A percentile compares a stretch with the other conserved stretches of the same genome.
These are phyloP conservation scores for Gryon sp. DNA, from an alignment of 1,140 invertebrate genomes.

Conservation along the genomic window DNA sequence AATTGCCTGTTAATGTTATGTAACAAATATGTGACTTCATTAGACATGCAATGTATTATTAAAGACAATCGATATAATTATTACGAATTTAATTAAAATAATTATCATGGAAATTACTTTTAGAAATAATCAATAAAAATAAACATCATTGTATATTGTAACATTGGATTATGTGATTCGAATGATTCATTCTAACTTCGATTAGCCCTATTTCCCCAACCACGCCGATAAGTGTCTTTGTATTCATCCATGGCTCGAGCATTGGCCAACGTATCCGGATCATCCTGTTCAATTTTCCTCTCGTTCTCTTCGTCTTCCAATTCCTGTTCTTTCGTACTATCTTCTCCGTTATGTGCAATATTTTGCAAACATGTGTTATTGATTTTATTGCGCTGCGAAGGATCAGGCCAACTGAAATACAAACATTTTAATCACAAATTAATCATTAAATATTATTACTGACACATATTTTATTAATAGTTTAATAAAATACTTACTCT, in stretches of 20 bases:
- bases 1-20: too few relatives aligned
- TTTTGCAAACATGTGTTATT: conserved; percentile 67
- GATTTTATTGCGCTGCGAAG: conserved; percentile 63
- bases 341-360: conserved; percentile 34
- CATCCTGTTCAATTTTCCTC: conserved; percentile 85
- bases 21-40: too few relatives aligned
- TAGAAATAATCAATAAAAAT: not conserved
- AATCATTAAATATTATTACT: too few relatives aligned
- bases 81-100: too few relatives aligned
- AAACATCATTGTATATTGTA: too few relatives aligned
- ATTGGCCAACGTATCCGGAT: conserved; percentile 85
- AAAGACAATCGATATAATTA: too few relatives aligned
- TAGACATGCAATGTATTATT: too few relatives aligned
- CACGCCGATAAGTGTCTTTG: conserved; percentile 92
- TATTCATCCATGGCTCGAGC: conserved; percentile 92
- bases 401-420: conserved; percentile 71
- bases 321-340: conserved; percentile 51
- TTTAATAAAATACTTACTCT: conserved; percentile 80
- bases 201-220: conserved; percentile 93
- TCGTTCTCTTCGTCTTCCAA: conserved; percentile 78
- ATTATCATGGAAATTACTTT: too few relatives aligned
- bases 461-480: too few relatives aligned
- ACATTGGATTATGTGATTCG: too few relatives aligned
- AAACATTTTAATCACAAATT: too few relatives aligned
- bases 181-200: conserved; percentile 82